Conservation (phyloP, 2,113 vertebrate genomes). For the Tympanuchus pallidicinctus region DNA sequence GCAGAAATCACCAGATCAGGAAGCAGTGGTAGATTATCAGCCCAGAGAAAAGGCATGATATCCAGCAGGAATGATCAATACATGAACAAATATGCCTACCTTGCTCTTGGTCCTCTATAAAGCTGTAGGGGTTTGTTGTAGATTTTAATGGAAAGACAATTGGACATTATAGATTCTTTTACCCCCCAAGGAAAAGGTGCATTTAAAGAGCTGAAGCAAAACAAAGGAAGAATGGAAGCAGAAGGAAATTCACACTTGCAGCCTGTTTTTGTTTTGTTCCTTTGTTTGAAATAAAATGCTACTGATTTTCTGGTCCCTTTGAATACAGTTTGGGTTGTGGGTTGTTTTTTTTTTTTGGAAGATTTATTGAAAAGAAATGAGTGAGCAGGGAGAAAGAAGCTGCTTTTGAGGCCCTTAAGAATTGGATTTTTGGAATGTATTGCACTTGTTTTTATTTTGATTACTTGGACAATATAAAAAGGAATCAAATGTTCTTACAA, state of each 20-base stretch:
- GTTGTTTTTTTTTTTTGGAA: neutral
- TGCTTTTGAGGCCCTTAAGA: neutral
- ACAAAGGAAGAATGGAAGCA: neutral
- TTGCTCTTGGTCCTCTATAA: neutral
- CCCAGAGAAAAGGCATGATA: neutral
- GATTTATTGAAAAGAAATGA: neutral
- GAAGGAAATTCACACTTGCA: neutral
- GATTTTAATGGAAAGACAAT: constrained; percentile 43
- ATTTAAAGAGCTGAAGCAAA: neutral
- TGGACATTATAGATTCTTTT: neutral
- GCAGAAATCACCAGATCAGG: neutral
- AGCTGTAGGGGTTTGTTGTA: neutral
- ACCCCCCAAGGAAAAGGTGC: neutral
- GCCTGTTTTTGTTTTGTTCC: neutral
- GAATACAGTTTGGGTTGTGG: neutral
- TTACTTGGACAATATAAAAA: neutral
- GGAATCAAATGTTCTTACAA: neutral
- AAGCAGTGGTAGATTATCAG: neutral
- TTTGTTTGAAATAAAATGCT: neutral
- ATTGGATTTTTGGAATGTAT: neutral
- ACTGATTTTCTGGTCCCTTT: neutral
- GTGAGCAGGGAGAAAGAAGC: neutral
- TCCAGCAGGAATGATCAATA: constrained; percentile 26
- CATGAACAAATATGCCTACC: neutral
- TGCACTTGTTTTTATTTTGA: constrained; percentile 13